phyloP scores from a whole-genome alignment of 2,797 vertebrate genomes.

The Sebastes elongatus region DNA sequence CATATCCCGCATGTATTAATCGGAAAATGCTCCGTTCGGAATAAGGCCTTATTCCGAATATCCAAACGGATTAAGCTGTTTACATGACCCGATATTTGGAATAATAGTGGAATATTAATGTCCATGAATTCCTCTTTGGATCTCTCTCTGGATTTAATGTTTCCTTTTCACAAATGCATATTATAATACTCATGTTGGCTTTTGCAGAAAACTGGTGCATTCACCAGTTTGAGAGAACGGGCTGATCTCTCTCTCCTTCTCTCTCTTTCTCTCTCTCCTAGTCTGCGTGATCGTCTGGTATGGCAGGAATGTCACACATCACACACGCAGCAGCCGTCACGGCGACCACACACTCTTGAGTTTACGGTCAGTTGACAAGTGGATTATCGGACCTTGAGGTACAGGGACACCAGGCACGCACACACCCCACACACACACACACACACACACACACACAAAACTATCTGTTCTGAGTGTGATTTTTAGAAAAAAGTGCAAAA shows the following conservation, averaged over 20 bases:
- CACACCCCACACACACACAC: neutral
- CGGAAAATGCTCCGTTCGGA: too few relatives aligned
- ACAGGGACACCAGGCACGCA: conserved; percentile 31
- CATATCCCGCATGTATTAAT: too few relatives aligned
- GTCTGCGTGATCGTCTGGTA: conserved; percentile 75
- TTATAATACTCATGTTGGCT: neutral
- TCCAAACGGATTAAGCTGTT: too few relatives aligned
- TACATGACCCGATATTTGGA: too few relatives aligned
- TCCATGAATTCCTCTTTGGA: neutral
- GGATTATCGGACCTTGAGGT: conserved; percentile 68
- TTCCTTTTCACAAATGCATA: neutral
- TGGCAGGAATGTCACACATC: conserved; percentile 81
- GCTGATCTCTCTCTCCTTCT: neutral
- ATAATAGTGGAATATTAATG: too few relatives aligned
- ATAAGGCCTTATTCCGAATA: too few relatives aligned
- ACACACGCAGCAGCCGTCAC: conserved; percentile 55
- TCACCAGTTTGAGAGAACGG: neutral
- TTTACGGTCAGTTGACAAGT: conserved; percentile 77
- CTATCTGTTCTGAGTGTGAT: neutral
- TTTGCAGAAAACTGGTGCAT: neutral
- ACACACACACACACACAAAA: neutral
- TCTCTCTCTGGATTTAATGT: neutral
- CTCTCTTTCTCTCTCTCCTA: neutral
- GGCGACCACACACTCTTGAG: conserved; percentile 61
- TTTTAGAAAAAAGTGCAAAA: neutral